Percentiles rank a stretch among this genome's conserved stretches.
Conservation (phyloP, 2,888 invertebrate genomes). For the Ophioninae sp. region DNA sequence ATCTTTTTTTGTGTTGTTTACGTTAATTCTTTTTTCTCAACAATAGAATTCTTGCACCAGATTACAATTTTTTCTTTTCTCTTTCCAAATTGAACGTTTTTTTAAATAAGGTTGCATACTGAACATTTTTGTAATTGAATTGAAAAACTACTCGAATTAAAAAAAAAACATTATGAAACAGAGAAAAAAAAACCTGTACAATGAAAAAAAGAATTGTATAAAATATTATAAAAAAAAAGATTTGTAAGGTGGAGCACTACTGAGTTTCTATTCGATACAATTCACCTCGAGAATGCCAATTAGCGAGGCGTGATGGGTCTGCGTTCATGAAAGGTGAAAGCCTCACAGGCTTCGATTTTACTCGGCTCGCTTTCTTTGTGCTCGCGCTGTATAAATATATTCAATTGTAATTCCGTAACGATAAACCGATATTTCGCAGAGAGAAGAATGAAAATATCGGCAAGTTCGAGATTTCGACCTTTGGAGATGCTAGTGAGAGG, state of each 20-base stretch:
- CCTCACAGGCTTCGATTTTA: not conserved
- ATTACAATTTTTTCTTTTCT: no score
- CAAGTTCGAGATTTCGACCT: conserved; percentile 27
- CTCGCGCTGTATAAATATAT: not conserved
- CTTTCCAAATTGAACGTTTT: no score
- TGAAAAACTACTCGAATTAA: no score
- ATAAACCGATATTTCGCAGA: not conserved
- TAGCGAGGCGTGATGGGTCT: not conserved
- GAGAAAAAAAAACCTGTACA: no score
- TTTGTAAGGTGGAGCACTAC: not conserved
- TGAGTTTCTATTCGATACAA: not conserved
- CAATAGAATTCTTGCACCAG: no score
- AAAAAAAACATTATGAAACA: no score
- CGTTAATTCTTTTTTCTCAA: no score
- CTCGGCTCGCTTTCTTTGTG: not conserved
- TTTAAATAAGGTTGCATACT: no score
- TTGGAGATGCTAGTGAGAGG: conserved; percentile 45
- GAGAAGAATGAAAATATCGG: conserved; percentile 39
- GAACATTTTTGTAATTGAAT: no score
- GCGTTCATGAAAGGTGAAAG: not conserved
- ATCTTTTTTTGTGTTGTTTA: no score
- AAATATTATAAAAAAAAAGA: not conserved
- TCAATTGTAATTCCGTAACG: not conserved
- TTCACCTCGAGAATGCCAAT: not conserved
- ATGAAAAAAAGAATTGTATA: not conserved